Evolutionary conservation across 2,113 vertebrate species (phyloP), one percentile per base, ranked within the genome.

Genomic region (Heterotis niloticus): DNA sequence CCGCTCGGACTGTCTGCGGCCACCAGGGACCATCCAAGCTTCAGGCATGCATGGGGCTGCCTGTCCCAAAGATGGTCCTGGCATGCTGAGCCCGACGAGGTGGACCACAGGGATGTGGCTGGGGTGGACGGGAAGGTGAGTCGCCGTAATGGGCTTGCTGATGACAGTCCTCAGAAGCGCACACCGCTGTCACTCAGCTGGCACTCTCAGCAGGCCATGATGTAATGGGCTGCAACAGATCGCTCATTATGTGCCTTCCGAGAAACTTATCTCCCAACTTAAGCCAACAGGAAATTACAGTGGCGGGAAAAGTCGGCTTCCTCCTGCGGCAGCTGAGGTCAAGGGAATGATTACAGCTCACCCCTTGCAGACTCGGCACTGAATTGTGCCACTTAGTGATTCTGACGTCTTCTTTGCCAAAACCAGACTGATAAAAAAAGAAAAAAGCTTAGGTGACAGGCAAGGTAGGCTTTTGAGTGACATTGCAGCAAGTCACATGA

Each of bases 161-260:
- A 69, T 70, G 77, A 69, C 65, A 78, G 28, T 24, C 56, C 77
- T 78, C 65, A 59, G 56, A 51, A 72, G 34, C 34, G 69, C 59
- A 78, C 44, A 74, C 57, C 17, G 26, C 74, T 75, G 56, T 75
- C 74, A 75, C 74, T 74, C 71, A 74, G 71, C 54, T 74, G 71
- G 71, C 71, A 59, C 24, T 24, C 71, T 57, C 71, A 60, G 52
- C 57, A 60, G 67, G 65, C 26, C 66, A 70, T 78, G 77, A 78
- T 78, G 77, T 78, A 78, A 78, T 71, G 66, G 67, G 26, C 20
- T 78, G 77, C 77, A 78, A 78, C 66, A 62, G 24, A 67, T 64
- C 29, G 54, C 34, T 79, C 70, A 79, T 79, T 79, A 72, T 64
- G 78, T 62, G 28, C 28, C 18, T 78, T 20, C 64, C 44, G 68